phyloP scores from a whole-genome alignment of 2,888 invertebrate species.

The Laothoe populi region DNA sequence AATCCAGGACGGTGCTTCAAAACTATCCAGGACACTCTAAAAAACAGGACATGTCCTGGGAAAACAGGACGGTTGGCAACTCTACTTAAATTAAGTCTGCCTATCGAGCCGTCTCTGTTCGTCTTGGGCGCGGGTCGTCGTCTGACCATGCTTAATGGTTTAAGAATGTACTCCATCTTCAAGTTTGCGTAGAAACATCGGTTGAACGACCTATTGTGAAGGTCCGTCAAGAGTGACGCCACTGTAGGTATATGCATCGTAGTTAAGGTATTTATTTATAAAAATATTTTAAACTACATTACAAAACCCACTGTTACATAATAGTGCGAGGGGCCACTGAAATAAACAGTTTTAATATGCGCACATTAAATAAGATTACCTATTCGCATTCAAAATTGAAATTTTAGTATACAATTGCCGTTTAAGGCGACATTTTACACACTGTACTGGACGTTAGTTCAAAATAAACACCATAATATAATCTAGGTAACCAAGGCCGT shows the following conservation, averaged over 20 bases:
- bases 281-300: background rate
- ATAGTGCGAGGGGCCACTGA: background rate
- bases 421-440: background rate
- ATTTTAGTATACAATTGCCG: background rate
- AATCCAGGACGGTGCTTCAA: too few relatives aligned
- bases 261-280: background rate
- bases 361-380: background rate
- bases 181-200: background rate
- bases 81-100: too few relatives aligned
- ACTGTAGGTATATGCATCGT: background rate
- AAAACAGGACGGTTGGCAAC: too few relatives aligned
- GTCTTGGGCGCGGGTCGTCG: too few relatives aligned
- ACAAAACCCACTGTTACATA: background rate
- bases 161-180: background rate
- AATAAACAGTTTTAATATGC: background rate
- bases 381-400: background rate
- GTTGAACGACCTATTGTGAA: background rate
- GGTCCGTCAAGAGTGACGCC: constrained; percentile 10
- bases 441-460: background rate
- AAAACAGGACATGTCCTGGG: too few relatives aligned
- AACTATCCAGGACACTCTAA: too few relatives aligned
- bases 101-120: too few relatives aligned
- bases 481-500: constrained; percentile 40
- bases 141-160: too few relatives aligned
- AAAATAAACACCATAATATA: constrained; percentile 32